Base-by-base conservation (phyloP, 2,888 invertebrate species). In the Chymomyza fuscimana region DNA sequence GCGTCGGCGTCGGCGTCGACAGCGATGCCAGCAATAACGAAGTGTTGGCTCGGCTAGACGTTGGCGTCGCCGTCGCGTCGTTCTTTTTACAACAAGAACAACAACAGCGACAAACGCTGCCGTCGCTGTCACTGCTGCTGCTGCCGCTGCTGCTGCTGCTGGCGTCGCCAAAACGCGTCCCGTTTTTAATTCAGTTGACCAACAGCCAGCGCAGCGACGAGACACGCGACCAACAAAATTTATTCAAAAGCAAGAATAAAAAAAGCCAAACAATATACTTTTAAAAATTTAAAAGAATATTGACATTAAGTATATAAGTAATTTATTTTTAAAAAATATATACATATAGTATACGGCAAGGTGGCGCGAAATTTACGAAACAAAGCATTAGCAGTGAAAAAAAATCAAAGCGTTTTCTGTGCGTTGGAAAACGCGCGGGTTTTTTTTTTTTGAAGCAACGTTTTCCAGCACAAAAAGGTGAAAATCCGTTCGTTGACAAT, bases 121-220 rank as follows among this genome's bases (percentile, higher is more conserved):
- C 69, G 62, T 16, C 12, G 63, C 25, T 32, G 68, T 46, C 5
- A 4, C 25, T 25, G 25, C 52, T 54, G 63, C 58, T 32, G 50
- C 70, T 63, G 25, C 25, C 2, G 25, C 52, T 54, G 63, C 58
- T 32, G 50, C 70, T 63, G 25, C 46, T 65, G 63, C 50, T 60
- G 22, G 67, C 67, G 22, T 29, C 69, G 54, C 69, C 46, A 32
- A 73, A 76, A 75, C 70, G 74, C 82, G 85, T 77, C 80, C 76
- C 87, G 80, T 87, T 88, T 86, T 87, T 88, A 83, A 88, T 85
- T 89, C 82, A 89, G 89, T 89, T 89, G 89, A 89, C 89, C 89
- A 89, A 88, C 89, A 89, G 80, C 86, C 86, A 82, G 76, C 79
- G 82, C 80, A 79, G 80, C 82, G 79, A 80, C 78, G 81, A 79